Conservation (phyloP, 2,888 invertebrate genomes). For the Labia minor region DNA sequence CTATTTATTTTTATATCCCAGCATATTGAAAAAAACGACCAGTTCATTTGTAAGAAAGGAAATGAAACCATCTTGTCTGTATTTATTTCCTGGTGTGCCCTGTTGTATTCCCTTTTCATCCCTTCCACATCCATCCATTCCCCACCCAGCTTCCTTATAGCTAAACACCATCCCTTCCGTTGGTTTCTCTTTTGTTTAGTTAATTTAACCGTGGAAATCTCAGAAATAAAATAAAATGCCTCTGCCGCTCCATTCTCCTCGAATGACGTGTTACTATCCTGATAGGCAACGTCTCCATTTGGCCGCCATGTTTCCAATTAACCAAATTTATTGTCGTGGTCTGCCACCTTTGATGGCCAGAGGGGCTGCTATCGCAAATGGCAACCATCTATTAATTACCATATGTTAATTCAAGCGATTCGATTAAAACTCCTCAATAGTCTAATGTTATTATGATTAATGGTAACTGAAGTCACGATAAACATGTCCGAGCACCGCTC, state of each 20-base stretch:
- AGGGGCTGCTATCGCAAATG: neutral
- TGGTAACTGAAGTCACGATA: neutral
- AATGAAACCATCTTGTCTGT: too few species aligned
- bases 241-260: neutral
- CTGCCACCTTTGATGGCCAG: neutral
- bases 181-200: too few species aligned
- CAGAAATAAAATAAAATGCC: neutral
- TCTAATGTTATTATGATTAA: neutral
- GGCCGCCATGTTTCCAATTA: neutral
- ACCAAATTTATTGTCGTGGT: neutral
- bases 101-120: too few species aligned
- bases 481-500: neutral
- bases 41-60: too few species aligned
- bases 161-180: too few species aligned
- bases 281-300: neutral
- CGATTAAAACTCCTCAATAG: conserved; percentile 1
- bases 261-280: neutral
- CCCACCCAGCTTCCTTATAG: too few species aligned
- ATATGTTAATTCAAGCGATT: conserved; percentile 13
- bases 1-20: too few species aligned
- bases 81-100: too few species aligned
- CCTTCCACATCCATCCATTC: too few species aligned
- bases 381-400: neutral
- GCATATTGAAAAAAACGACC: too few species aligned
- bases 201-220: neutral